Conservation (phyloP, 2,113 vertebrate genomes). For the Urocynchramus pylzowi region DNA sequence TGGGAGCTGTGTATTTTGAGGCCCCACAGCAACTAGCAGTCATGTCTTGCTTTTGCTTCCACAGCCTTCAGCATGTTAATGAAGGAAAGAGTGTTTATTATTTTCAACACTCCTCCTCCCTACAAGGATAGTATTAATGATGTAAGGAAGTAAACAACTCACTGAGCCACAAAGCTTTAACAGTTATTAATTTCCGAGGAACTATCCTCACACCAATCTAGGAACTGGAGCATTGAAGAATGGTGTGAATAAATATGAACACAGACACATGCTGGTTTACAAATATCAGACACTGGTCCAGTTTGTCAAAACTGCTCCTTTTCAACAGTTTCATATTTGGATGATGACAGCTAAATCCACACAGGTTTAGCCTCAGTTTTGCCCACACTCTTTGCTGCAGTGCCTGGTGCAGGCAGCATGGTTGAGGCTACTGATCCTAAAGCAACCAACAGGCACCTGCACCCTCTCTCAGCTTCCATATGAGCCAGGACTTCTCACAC, state of each 20-base stretch:
- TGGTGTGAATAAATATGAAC: conserved; percentile 14
- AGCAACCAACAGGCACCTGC: background rate
- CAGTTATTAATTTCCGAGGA: conserved; percentile 41
- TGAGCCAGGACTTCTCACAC: background rate
- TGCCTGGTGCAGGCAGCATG: background rate
- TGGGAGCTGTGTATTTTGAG: background rate
- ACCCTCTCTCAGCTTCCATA: background rate
- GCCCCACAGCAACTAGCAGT: background rate
- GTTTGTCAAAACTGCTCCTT: background rate
- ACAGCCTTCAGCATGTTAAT: conserved; percentile 26
- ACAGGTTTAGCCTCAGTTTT: background rate
- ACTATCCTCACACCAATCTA: conserved; percentile 17
- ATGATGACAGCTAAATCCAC: background rate
- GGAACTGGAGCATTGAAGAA: background rate
- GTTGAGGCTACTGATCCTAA: background rate
- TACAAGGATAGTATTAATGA: conserved; percentile 45
- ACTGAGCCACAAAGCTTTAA: conserved; percentile 35
- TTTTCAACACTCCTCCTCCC: conserved; percentile 15
- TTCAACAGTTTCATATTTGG: background rate
- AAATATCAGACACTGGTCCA: background rate
- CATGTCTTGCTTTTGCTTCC: background rate
- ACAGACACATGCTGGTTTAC: background rate
- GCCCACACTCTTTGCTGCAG: background rate
- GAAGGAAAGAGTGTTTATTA: conserved; percentile 25
- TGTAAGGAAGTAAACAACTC: conserved; percentile 54